Percentiles rank a stretch among this genome's conserved stretches.
Conservation (phyloP, 2,797 vertebrate species). For the Scolopax bukidnonensis region DNA sequence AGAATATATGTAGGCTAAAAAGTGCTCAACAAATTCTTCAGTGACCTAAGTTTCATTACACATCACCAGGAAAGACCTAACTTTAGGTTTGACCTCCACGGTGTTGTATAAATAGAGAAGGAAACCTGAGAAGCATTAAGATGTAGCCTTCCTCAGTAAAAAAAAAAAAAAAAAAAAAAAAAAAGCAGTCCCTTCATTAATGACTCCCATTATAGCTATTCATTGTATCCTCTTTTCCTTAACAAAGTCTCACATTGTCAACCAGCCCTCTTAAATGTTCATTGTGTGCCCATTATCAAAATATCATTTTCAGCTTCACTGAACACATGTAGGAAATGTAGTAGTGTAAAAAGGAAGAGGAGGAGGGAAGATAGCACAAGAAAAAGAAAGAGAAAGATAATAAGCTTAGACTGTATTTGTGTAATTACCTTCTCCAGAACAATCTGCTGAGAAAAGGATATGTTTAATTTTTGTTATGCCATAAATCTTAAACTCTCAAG, state of each 20-base stretch:
- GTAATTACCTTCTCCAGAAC: constrained; percentile 76
- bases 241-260: constrained; percentile 81
- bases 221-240: constrained; percentile 78
- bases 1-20: not conserved
- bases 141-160: constrained; percentile 54
- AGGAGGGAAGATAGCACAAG: constrained; percentile 16
- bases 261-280: constrained; percentile 75
- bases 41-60: constrained; percentile 6
- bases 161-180: constrained; percentile 23
- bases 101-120: constrained; percentile 74
- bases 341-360: constrained; percentile 65
- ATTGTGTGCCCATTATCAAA: constrained; percentile 80
- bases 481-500: constrained; percentile 65
- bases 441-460: constrained; percentile 67
- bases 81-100: constrained; percentile 67
- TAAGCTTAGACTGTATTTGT: constrained; percentile 77
- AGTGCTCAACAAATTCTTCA: not conserved
- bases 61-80: constrained; percentile 37
- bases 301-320: constrained; percentile 82
- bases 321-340: constrained; percentile 80
- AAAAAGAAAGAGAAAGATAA: constrained; percentile 56
- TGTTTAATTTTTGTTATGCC: constrained; percentile 75
- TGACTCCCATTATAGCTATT: constrained; percentile 77
- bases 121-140: constrained; percentile 71
- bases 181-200: constrained; percentile 70